Evolutionary conservation across 2,888 invertebrate species (phyloP), one percentile per base, ranked within the genome.

Genomic region (Coenonympha arcania): DNA sequence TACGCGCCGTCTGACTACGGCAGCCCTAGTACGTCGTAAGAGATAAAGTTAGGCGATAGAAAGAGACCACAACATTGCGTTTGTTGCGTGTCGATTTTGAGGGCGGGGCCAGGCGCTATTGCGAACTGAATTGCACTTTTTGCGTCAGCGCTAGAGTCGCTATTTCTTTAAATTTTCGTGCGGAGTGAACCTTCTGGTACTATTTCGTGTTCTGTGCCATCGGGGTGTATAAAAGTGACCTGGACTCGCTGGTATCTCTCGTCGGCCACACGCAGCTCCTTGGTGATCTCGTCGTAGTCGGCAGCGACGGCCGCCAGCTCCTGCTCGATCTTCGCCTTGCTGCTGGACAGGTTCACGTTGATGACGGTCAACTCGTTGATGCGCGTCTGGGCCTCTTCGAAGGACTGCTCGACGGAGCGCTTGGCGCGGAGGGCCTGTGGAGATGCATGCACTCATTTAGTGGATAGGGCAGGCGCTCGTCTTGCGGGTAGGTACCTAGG

Each of bases 201-300:
- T n/a, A n/a, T n/a, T n/a, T n/a, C n/a, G n/a, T n/a, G n/a, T n/a
- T n/a, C n/a, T n/a, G n/a, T n/a, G n/a, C n/a, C n/a, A n/a, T n/a
- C n/a, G n/a, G n/a, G n/a, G n/a, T n/a, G n/a, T 8, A 26, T 4
- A 40, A 5, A 13, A 6, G 15, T 30, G 74, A 90, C 90, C 88
- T 91, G 89, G 62, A 96, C 94, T 78, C 96, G 94, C 88, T 96
- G 96, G 90, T 92, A 96, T 86, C 96, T 93, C 86, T 98, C 98
- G 77, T 98, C 98, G 73, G 92, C 91, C 66, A 96, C 91, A 83
- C 95, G 93, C 72, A 98, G 89, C 83, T 98, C 97, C 88, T 96
- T 96, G 82, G 95, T 95, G 74, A 98, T 95, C 87, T 99, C 99
- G 77, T 99, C 99, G 80, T 99, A 96, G 86, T 99, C 99, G 65